phyloP scores from a whole-genome alignment of 2,797 vertebrate species.

The Sebastes paucispinis region DNA sequence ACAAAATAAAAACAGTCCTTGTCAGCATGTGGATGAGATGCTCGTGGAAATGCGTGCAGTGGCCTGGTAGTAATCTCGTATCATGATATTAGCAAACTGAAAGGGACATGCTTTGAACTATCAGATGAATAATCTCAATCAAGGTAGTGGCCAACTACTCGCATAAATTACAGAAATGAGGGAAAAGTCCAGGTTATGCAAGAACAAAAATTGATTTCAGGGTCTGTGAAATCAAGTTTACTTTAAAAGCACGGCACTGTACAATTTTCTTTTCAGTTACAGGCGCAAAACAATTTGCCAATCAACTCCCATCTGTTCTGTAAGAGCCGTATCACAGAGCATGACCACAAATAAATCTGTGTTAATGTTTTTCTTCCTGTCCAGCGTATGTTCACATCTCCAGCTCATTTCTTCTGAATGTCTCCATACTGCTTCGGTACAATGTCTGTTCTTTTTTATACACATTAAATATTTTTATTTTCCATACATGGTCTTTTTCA shows the following conservation, averaged over 20 bases:
- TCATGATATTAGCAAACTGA: not conserved
- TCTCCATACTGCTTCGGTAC: conserved; percentile 56
- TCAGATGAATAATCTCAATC: conserved; percentile 1
- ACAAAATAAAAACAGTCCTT: not conserved
- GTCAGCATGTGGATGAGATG: not conserved
- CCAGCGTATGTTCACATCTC: conserved; percentile 3
- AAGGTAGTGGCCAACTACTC: not conserved
- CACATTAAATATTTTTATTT: conserved; percentile 73
- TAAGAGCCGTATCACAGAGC: not conserved
- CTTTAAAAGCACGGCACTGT: not conserved
- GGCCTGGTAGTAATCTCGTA: not conserved
- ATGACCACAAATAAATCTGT: not conserved
- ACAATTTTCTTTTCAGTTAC: not conserved
- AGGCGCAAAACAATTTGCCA: not conserved
- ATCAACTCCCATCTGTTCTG: not conserved
- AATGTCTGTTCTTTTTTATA: conserved; percentile 69
- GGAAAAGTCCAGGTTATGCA: not conserved
- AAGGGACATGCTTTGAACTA: conserved; percentile 26
- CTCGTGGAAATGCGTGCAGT: not conserved
- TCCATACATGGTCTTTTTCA: conserved; percentile 63
- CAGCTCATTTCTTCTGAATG: conserved; percentile 43
- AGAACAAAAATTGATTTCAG: conserved; percentile 1
- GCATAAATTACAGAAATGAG: not conserved
- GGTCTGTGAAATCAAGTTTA: not conserved
- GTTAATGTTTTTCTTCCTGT: not conserved